These are phyloP conservation scores for Cydia amplana DNA, from an alignment of 1,140 invertebrate genomes.

Conservation along the genomic window DNA sequence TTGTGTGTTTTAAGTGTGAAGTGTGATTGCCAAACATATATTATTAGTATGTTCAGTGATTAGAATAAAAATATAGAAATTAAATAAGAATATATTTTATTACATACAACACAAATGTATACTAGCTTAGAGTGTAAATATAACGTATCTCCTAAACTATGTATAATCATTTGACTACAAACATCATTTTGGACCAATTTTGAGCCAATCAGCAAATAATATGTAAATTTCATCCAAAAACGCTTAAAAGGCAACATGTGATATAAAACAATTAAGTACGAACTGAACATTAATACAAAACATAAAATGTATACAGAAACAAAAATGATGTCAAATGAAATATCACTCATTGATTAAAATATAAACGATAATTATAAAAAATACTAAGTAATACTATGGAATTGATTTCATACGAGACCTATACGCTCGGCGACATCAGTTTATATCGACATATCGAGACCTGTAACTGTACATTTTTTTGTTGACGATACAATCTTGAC, in stretches of 20 bases:
- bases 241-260: slow-evolving; percentile 27
- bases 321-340: slow-evolving; percentile 27
- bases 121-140: slow-evolving; percentile 54
- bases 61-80: slow-evolving; percentile 38
- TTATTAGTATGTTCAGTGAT: neutral
- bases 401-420: slow-evolving; percentile 14
- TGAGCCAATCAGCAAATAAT: slow-evolving; percentile 56
- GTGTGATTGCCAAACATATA: no score
- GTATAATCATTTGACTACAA: slow-evolving; percentile 51
- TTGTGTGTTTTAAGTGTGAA: no score
- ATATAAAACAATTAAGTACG: slow-evolving; percentile 31
- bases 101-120: slow-evolving; percentile 69
- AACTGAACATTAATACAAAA: slow-evolving; percentile 29
- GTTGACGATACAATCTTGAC: neutral
- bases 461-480: neutral
- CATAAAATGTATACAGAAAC: slow-evolving; percentile 30
- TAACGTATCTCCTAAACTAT: slow-evolving; percentile 43
- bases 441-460: neutral
- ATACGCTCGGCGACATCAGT: neutral
- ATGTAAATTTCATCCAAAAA: slow-evolving; percentile 32
- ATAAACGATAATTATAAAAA: neutral
- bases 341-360: slow-evolving; percentile 21
- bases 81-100: slow-evolving; percentile 71
- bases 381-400: slow-evolving; percentile 29
- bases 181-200: slow-evolving; percentile 62